phyloP scores from a whole-genome alignment of 2,113 vertebrate genomes.

The Muntiacus reevesi region DNA sequence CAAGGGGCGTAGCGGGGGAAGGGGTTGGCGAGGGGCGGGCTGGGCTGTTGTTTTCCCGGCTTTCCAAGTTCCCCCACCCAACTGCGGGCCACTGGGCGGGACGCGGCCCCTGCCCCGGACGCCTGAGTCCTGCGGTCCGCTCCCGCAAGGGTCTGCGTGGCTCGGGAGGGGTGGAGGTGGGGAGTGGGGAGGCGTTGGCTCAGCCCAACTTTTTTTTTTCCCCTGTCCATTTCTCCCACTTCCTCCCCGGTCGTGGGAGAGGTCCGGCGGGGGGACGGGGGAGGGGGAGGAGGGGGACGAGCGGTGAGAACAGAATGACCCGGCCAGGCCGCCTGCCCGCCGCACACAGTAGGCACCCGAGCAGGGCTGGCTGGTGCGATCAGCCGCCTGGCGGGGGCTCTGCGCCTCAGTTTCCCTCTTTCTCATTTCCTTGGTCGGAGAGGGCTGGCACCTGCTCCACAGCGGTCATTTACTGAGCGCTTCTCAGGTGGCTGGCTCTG shows the following conservation, averaged over 20 bases:
- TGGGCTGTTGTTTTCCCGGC: slow-evolving; percentile 56
- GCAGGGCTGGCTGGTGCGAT: not conserved
- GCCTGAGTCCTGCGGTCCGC: not conserved
- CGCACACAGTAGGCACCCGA: not conserved
- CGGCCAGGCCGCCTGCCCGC: not conserved
- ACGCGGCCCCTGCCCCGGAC: not conserved
- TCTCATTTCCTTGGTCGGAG: not conserved
- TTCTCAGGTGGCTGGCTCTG: not conserved
- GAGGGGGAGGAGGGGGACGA: slow-evolving; percentile 33
- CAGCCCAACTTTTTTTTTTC: slow-evolving; percentile 6
- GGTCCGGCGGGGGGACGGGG: slow-evolving; percentile 39
- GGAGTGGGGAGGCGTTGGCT: slow-evolving; percentile 13
- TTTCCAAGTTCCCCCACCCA: slow-evolving; percentile 50
- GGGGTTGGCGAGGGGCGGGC: slow-evolving; percentile 60
- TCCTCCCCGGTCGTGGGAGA: slow-evolving; percentile 70
- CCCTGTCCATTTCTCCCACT: slow-evolving; percentile 59
- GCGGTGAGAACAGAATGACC: slow-evolving; percentile 18
- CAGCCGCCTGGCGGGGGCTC: not conserved
- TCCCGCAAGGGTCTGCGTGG: not conserved
- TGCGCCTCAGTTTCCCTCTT: slow-evolving; percentile 52
- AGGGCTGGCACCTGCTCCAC: not conserved
- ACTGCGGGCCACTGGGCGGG: slow-evolving; percentile 32
- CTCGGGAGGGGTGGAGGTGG: not conserved
- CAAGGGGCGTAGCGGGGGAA: slow-evolving; percentile 60
- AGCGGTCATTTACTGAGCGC: not conserved